Evolutionary conservation across 2,888 invertebrate species (phyloP), one percentile per base, ranked within the genome.

Genomic region (Amphipyra tragopoginis): DNA sequence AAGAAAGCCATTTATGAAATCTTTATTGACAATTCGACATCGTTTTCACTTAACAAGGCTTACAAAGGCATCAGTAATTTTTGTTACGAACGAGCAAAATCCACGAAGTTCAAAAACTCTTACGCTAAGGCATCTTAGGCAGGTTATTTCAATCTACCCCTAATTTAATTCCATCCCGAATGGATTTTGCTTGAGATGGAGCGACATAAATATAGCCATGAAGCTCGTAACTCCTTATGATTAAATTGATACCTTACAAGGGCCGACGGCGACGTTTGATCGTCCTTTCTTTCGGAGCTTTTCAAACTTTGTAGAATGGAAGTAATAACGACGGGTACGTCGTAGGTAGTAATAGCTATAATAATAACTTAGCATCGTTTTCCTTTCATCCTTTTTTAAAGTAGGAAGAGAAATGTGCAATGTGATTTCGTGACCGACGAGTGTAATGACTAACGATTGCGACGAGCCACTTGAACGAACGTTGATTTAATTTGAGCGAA

Each of bases 401-500:
- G 78, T 59, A 21, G 59, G 61, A 62, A n/a, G 39, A 68, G 71
- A 69, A 72, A 65, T 66, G 62, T 53, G 65, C 66, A 74, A 80
- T 72, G 70, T 79, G 77, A 82, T 81, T 80, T 75, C 69, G 70
- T 65, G 69, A 69, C 65, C 65, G 33, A 65, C 56, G 58, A 75
- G 64, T 79, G 76, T 83, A 85, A 86, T 84, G 83, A 77, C 78
- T 74, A 79, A 80, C 80, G 77, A 83, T 84, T 80, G 82, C 82
- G 82, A 81, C 77, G 81, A 84, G 87, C 81, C 81, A 85, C 85
- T 86, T 85, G 80, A 85, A 86, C 85, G 84, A 83, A 82, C 85
- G 82, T 80, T 89, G 88, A 91, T 90, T 90, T 90, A 91, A 91
- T 90, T 90, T 87, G 77, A 85, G 70, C 80, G 74, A 81, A 79